Base-by-base conservation (phyloP, 2,888 invertebrate genomes). In the Zonitis immaculata region DNA sequence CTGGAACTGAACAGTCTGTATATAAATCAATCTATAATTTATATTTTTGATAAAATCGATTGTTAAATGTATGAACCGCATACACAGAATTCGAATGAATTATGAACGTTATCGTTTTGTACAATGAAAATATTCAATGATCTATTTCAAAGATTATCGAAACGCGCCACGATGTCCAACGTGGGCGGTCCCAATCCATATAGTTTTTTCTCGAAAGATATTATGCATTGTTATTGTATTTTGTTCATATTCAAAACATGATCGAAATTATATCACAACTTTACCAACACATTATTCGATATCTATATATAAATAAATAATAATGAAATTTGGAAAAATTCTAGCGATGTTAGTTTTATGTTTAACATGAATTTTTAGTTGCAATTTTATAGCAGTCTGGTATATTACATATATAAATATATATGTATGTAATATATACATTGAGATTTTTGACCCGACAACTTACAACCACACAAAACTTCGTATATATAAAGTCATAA, bases 131-230 rank as follows among this genome's bases (percentile, higher is more conserved):
- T 28, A 44, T 28, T 44, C 22, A 39, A 44, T 44, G 49, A 50
- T 54, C 54, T 50, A 49, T 54, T 50, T 50, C 50, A 47, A 43
- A 50, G 54, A 49, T 54, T 50, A 50, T 50, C 50, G 47, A 47
- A 44, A 26, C 45, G 16, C 42, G 28, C 42, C 47, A 47, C 47
- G 52, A 47, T 45, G 49, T 45, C 26, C 50, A 35, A 27, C 54
- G 49, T 54, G 54, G 49, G 54, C 49, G 54, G 54, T 54, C 54
- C n/a, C 44, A 39, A 52, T 47, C 11, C 20, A 39, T 39, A 20
- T 11, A 6, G 11, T 20, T 39, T 20, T 28, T 28, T 27, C n/a
- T 28, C 7, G 3, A 6, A 28, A n/a, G 1, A 20, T 39, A 39
- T 39, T 39, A 16, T 39, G 16, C 39, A 39, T 39, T 39, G 39